A percentile compares a stretch with the other conserved stretches of the same genome.
phyloP scores from a whole-genome alignment of 2,888 invertebrate species.

The Nudaria mundana region DNA sequence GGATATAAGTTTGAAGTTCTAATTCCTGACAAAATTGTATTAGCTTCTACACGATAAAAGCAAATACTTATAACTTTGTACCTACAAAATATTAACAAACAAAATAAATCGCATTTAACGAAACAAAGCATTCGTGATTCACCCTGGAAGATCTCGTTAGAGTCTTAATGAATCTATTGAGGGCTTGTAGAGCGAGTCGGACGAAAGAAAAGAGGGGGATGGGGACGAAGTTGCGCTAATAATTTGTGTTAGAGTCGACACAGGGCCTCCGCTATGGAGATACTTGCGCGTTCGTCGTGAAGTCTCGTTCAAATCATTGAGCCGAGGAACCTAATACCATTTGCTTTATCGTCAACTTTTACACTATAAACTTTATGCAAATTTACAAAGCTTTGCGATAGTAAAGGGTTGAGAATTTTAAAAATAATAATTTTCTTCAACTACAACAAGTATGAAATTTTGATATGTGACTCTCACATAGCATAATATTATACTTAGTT shows the following conservation, averaged over 20 bases:
- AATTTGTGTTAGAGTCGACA: slow-evolving; percentile 57
- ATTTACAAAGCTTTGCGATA: slow-evolving; percentile 11
- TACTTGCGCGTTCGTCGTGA: slow-evolving; percentile 27
- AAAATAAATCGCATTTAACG: slow-evolving; percentile 72
- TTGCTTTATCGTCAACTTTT: slow-evolving; percentile 52
- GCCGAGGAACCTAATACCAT: slow-evolving; percentile 55
- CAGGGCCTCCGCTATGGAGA: slow-evolving; percentile 19
- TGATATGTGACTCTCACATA: no score
- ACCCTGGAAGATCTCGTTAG: slow-evolving; percentile 75
- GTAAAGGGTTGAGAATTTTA: not conserved
- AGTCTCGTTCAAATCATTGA: slow-evolving; percentile 48
- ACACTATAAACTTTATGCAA: slow-evolving; percentile 33
- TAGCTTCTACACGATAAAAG: no score
- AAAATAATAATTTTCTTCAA: not conserved
- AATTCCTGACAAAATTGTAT: no score
- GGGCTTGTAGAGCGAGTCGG: slow-evolving; percentile 68
- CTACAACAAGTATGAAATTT: not conserved
- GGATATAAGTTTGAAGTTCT: no score
- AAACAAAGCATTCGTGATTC: slow-evolving; percentile 76
- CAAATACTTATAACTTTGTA: no score
- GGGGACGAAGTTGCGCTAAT: slow-evolving; percentile 66
- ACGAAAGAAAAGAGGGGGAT: slow-evolving; percentile 53
- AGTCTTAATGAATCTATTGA: slow-evolving; percentile 80
- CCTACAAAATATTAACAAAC: slow-evolving; percentile 53
- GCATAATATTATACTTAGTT: no score